A percentile compares a stretch with the other conserved stretches of the same genome.
Evolutionary conservation across 2,113 vertebrate species (phyloP).

Genomic region (Rhagologus leucostigma): DNA sequence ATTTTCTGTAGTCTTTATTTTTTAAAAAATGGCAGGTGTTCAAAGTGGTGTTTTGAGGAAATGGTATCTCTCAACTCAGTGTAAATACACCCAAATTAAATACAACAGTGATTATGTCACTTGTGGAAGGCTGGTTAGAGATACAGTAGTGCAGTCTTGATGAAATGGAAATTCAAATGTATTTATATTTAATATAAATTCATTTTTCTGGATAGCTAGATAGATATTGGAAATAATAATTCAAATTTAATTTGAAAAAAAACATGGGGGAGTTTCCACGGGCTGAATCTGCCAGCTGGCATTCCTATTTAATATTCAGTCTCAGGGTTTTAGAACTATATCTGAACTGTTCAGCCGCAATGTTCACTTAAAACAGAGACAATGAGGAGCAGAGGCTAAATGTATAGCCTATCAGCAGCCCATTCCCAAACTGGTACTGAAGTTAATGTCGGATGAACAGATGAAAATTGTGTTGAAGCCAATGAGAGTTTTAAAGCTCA

Average conservation of each 20-base stretch:
- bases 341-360: not conserved
- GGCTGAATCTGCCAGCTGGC: conserved; percentile 6
- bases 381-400: not conserved
- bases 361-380: not conserved
- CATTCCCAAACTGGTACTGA: not conserved
- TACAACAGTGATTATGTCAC: not conserved
- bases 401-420: not conserved
- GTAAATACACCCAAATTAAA: conserved; percentile 36
- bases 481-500: not conserved
- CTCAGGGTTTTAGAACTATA: not conserved
- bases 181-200: conserved; percentile 26
- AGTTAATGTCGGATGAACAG: not conserved
- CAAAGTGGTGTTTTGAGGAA: not conserved
- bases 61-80: not conserved
- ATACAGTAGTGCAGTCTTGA: not conserved
- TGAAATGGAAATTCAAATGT: conserved; percentile 10
- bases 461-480: not conserved
- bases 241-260: conserved; percentile 30
- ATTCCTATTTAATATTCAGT: not conserved
- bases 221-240: conserved; percentile 14
- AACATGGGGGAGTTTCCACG: not conserved
- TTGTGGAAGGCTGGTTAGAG: not conserved
- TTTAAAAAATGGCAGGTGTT: not conserved
- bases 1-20: not conserved
- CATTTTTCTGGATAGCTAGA: conserved; percentile 12